A percentile compares a stretch with the other conserved stretches of the same genome.
Evolutionary conservation across 2,888 invertebrate species (phyloP).

Genomic region (Cryptophagus acutangulus): DNA sequence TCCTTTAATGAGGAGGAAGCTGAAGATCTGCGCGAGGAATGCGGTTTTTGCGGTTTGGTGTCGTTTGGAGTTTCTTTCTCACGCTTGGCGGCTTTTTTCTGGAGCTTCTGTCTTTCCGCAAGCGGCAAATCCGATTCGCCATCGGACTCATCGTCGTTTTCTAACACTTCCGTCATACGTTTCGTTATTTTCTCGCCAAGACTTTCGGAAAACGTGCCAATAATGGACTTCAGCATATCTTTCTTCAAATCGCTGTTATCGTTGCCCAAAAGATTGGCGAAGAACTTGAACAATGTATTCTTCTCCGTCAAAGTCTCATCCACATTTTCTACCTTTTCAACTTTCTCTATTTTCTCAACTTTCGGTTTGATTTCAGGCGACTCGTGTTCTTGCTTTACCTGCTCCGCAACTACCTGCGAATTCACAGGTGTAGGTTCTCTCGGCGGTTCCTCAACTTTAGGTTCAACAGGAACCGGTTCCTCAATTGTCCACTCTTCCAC

Average conservation of each 20-base stretch:
- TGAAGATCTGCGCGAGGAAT: background rate
- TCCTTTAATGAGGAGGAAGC: background rate
- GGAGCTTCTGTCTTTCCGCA: constrained; percentile 10
- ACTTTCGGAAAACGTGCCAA: constrained; percentile 35
- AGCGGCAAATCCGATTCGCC: no score
- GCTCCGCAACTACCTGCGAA: constrained; percentile 2
- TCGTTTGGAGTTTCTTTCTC: constrained; percentile 12
- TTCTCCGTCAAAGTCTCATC: constrained; percentile 24
- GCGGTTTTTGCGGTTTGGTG: constrained; percentile 21
- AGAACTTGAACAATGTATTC: constrained; percentile 34
- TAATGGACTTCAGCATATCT: constrained; percentile 31
- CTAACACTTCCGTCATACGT: constrained; percentile 56
- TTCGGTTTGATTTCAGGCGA: background rate
- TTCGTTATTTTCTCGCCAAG: constrained; percentile 45
- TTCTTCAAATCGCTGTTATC: constrained; percentile 35
- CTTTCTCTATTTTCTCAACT: constrained; percentile 8
- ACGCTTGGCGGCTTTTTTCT: constrained; percentile 14
- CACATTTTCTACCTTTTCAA: constrained; percentile 10
- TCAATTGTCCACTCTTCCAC: no score
- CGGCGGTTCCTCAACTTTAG: no score
- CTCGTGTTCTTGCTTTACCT: constrained; percentile 7
- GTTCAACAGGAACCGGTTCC: no score
- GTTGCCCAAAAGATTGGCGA: constrained; percentile 34
- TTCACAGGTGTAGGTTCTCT: no score
- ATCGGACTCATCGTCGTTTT: constrained; percentile 40